These are phyloP conservation scores for Alouatta palliata DNA, from an alignment of 2,113 vertebrate genomes.

Conservation along the genomic window DNA sequence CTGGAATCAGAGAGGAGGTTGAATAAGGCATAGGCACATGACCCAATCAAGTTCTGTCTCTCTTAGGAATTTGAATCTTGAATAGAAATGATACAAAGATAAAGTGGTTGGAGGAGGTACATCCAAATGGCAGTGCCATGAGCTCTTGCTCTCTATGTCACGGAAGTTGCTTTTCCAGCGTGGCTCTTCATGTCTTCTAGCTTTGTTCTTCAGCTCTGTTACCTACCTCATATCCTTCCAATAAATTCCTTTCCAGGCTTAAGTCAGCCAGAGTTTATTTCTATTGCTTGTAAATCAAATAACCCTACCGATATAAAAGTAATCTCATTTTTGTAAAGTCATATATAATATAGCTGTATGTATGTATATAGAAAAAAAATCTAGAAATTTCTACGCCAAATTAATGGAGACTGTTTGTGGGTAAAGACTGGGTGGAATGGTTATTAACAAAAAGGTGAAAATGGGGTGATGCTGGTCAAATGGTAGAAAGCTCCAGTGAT, in stretches of 20 bases:
- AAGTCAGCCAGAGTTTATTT: conserved; percentile 24
- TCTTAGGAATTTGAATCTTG: background rate
- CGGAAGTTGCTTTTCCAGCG: background rate
- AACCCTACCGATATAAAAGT: background rate
- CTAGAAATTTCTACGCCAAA: background rate
- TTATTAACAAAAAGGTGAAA: background rate
- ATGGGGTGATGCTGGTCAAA: background rate
- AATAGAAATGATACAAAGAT: conserved; percentile 25
- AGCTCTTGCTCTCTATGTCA: background rate
- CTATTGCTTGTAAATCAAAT: conserved; percentile 34
- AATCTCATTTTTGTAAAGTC: conserved; percentile 48
- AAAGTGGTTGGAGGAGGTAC: background rate
- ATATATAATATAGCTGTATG: background rate
- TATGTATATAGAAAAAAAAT: background rate
- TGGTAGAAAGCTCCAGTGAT: background rate
- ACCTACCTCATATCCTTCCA: background rate
- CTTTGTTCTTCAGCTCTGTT: background rate
- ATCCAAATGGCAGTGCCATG: background rate
- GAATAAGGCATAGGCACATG: background rate
- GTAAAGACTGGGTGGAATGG: background rate
- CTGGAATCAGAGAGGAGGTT: background rate
- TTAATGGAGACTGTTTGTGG: background rate
- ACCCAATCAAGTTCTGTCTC: background rate
- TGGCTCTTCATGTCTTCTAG: background rate
- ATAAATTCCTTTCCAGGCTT: background rate